A percentile compares a stretch with the other conserved stretches of the same genome.
These are phyloP conservation scores for Trichonephila clavipes DNA, from an alignment of 1,140 invertebrate species.

Conservation along the genomic window DNA sequence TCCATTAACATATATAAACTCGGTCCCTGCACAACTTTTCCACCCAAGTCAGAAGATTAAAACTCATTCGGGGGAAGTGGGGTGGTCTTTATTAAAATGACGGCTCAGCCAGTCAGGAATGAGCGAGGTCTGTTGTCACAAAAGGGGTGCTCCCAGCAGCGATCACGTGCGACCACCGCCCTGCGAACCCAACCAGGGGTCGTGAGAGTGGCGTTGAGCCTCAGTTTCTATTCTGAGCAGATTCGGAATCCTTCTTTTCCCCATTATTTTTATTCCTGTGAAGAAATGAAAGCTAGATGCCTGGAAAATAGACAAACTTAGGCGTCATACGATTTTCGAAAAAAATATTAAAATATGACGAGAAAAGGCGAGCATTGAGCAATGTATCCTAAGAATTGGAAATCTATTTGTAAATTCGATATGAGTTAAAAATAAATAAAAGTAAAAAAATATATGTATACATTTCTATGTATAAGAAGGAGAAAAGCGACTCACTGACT, in stretches of 20 bases:
- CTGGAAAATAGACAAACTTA: too few relatives aligned
- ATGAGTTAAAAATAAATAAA: too few relatives aligned
- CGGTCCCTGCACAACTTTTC: not conserved
- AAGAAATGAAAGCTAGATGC: too few relatives aligned
- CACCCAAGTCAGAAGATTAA: constrained; percentile 11
- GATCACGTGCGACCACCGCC: not conserved
- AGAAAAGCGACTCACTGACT: too few relatives aligned
- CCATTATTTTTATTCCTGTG: too few relatives aligned
- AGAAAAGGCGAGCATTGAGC: too few relatives aligned
- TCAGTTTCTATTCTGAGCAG: not conserved
- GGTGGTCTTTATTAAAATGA: constrained; percentile 48
- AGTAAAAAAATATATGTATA: too few relatives aligned
- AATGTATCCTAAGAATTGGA: too few relatives aligned
- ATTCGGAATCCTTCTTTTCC: not conserved
- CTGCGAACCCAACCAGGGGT: not conserved
- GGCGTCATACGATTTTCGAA: too few relatives aligned
- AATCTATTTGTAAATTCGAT: too few relatives aligned
- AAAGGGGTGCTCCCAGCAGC: not conserved
- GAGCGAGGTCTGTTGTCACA: not conserved
- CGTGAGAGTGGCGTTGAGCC: not conserved
- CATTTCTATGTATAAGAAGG: too few relatives aligned
- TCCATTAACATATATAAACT: not conserved
- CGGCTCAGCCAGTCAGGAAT: not conserved
- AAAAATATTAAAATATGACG: too few relatives aligned
- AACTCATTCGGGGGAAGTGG: not conserved